phyloP scores from a whole-genome alignment of 2,888 invertebrate genomes.

The Neocrepidodera transversa region DNA sequence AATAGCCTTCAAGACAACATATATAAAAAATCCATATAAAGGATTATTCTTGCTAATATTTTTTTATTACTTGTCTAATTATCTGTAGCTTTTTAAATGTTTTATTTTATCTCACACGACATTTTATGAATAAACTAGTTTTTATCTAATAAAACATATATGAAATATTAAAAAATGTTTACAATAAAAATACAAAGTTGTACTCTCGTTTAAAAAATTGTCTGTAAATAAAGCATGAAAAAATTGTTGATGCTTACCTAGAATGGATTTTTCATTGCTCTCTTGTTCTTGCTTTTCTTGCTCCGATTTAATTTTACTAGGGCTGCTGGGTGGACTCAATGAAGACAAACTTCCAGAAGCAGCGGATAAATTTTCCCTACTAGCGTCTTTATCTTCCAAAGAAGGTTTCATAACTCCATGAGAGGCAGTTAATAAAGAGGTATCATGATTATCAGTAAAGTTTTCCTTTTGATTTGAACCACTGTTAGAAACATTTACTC shows the following conservation, averaged over 20 bases:
- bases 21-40: no score
- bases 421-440: constrained; percentile 44
- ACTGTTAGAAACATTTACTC: neutral
- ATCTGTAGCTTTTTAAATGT: no score
- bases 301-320: constrained; percentile 55
- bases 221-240: no score
- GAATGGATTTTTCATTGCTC: constrained; percentile 62
- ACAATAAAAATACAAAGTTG: no score
- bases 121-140: no score
- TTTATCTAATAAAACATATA: no score
- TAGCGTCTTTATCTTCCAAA: constrained; percentile 56
- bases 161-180: no score
- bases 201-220: no score
- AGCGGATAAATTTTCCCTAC: constrained; percentile 56
- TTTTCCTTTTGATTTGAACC: neutral
- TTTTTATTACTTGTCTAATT: no score
- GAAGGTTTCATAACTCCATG: constrained; percentile 59
- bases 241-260: constrained; percentile 49
- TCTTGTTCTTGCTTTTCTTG: constrained; percentile 66
- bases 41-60: no score
- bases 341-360: constrained; percentile 60
- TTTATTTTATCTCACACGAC: no score
- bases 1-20: no score
- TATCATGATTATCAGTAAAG: constrained; percentile 39
- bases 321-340: constrained; percentile 60